Percentiles rank a stretch among this genome's conserved stretches.
phyloP scores from a whole-genome alignment of 2,888 invertebrate genomes.

The Colletes collaris region DNA sequence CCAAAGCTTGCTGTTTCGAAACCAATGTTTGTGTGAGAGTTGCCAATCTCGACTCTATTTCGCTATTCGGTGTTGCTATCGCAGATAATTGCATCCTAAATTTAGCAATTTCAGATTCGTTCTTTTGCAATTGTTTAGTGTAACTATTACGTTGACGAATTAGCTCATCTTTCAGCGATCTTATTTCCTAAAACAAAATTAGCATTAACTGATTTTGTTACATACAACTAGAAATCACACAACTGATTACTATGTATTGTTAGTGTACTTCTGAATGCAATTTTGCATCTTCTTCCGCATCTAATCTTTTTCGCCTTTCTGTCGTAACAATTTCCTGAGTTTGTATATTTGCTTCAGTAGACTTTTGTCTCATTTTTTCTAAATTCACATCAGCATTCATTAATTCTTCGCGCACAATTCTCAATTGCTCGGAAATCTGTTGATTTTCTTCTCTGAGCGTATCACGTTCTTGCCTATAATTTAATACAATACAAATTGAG shows the following conservation, averaged over 20 bases:
- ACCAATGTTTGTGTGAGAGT: constrained; percentile 92
- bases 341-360: constrained; percentile 80
- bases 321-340: constrained; percentile 79
- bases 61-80: constrained; percentile 77
- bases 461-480: constrained; percentile 83
- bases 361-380: constrained; percentile 83
- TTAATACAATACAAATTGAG: constrained; percentile 56
- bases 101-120: constrained; percentile 85
- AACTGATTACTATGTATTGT: neutral
- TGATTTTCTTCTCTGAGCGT: constrained; percentile 86
- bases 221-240: neutral
- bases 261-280: constrained; percentile 73
- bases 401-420: constrained; percentile 83
- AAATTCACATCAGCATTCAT: constrained; percentile 76
- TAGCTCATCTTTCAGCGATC: constrained; percentile 85
- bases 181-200: constrained; percentile 83
- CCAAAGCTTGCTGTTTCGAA: constrained; percentile 93
- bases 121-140: constrained; percentile 84
- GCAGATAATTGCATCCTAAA: constrained; percentile 85
- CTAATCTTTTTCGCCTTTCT: constrained; percentile 82
- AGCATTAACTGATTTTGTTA: constrained; percentile 2
- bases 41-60: constrained; percentile 78
- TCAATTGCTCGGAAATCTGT: constrained; percentile 82
- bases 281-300: constrained; percentile 83
- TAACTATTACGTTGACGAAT: constrained; percentile 83